Base-by-base conservation (phyloP, 2,797 vertebrate genomes). In the Halcyon leucocephala region DNA sequence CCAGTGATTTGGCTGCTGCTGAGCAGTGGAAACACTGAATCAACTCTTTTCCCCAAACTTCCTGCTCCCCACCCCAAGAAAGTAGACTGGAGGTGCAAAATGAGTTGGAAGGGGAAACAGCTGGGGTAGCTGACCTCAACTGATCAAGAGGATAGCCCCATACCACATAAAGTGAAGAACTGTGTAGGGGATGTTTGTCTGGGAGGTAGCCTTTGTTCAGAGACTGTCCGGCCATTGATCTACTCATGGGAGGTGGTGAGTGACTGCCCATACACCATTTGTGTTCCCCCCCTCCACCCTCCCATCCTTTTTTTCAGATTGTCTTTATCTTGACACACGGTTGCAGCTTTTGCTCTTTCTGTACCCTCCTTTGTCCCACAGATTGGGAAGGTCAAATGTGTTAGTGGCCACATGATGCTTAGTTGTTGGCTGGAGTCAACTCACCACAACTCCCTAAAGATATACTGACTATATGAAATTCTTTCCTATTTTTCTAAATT, bases 321-420 rank as follows among this genome's bases (percentile, higher is more conserved):
- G 11, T 21, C 60, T 73, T 66, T 62, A 69, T 24, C 37, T 37
- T 44, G 62, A 64, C 24, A 6, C 9, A 55, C 16, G 28, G 33
- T 74, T 81, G 57, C 21, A 57, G 0, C 5, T 81, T 73, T n/a
- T 31, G 24, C n/a, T 39, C 17, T 70, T 74, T 29, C 28, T 26
- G 12, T 24, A 57, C 20, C 39, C 11, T 42, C 18, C 16, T 29
- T 41, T 46, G 19, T 46, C 44, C 44, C 44, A 46, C 35, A 22
- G 20, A 18, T 21, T 8, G 7, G 11, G 29, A 41, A 9, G 20
- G 18, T 4, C 1, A 1, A 74, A 67, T 2, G 5, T 4, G 7
- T 11, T 12, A 61, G 41, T 1, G 0, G 16, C 24, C 31, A 14
- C 31, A 33, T 0, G 4, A 35, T 14, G 7, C 33, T 66, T 48